Percentiles rank a stretch among this genome's conserved stretches.
Evolutionary conservation across 2,888 invertebrate genomes (phyloP).

Genomic region (Dolichopus griseipennis): DNA sequence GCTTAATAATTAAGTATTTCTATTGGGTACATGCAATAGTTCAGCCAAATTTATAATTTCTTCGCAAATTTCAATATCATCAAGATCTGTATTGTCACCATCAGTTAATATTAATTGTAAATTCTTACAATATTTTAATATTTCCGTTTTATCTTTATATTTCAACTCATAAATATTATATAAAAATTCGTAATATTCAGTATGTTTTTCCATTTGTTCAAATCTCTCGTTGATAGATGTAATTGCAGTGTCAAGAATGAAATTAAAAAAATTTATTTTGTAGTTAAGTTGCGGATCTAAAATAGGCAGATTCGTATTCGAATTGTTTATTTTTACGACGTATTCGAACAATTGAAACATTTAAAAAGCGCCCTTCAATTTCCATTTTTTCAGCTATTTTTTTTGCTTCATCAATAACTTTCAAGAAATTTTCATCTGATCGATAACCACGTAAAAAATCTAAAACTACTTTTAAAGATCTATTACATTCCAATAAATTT

Average conservation of each 20-base stretch:
- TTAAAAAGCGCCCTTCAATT: conserved; percentile 5
- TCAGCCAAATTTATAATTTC: conserved; percentile 5
- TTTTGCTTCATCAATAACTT: conserved; percentile 10
- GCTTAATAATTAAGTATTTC: conserved; percentile 2
- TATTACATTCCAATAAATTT: neutral
- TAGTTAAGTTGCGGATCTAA: neutral
- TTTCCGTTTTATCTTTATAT: conserved; percentile 5
- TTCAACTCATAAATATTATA: conserved; percentile 9
- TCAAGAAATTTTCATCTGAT: conserved; percentile 5
- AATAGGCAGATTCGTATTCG: conserved; percentile 9
- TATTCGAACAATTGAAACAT: neutral
- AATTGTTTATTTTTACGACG: conserved; percentile 8
- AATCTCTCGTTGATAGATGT: conserved; percentile 8
- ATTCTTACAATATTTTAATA: conserved; percentile 8
- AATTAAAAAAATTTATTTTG: conserved; percentile 9
- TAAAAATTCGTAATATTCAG: conserved; percentile 7
- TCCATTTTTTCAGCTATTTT: conserved; percentile 8
- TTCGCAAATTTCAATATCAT: conserved; percentile 7
- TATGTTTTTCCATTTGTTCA: conserved; percentile 7
- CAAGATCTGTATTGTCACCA: conserved; percentile 7
- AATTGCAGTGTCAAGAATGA: conserved; percentile 4
- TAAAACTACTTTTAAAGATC: neutral
- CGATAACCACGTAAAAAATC: conserved; percentile 1
- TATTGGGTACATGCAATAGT: conserved; percentile 4
- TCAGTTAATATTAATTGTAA: conserved; percentile 10